Evolutionary conservation across 2,888 invertebrate species (phyloP).

Genomic region (Bombylius major): DNA sequence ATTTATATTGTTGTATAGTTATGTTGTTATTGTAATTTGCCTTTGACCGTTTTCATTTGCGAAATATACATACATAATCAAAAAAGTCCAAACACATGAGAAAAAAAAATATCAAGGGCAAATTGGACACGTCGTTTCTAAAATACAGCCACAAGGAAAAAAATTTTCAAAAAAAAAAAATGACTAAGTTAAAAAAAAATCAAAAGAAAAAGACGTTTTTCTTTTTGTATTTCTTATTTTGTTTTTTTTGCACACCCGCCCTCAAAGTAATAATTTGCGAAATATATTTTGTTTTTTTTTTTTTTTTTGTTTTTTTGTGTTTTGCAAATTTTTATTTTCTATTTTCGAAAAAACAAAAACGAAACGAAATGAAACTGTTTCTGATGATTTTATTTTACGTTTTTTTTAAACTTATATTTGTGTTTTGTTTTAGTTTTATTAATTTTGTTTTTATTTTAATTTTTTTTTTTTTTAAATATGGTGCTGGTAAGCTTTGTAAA

Average conservation of each 20-base stretch:
- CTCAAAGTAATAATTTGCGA: slow-evolving; percentile 5
- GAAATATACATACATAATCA: slow-evolving; percentile 3
- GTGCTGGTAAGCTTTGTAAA: neutral
- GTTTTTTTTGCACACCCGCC: slow-evolving; percentile 14
- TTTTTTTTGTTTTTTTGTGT: slow-evolving; percentile 1
- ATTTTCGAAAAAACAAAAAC: neutral
- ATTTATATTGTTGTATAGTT: too few relatives aligned
- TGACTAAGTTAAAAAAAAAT: neutral
- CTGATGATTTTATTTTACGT: neutral
- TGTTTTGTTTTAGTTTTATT: neutral
- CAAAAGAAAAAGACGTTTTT: neutral
- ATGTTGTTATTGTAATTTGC: neutral
- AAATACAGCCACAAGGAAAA: neutral
- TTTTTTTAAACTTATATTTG: too few relatives aligned
- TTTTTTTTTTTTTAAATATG: too few relatives aligned
- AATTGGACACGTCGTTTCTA: slow-evolving; percentile 22
- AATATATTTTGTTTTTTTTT: neutral
- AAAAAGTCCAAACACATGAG: slow-evolving; percentile 9
- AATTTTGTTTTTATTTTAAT: neutral
- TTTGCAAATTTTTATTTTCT: neutral
- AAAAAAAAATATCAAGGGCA: slow-evolving; percentile 20
- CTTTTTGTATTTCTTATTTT: neutral
- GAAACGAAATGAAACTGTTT: neutral
- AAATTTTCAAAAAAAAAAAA: neutral
- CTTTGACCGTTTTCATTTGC: neutral